Conservation (phyloP, 2,797 vertebrate genomes). For the Acanthurus leucopareius region DNA sequence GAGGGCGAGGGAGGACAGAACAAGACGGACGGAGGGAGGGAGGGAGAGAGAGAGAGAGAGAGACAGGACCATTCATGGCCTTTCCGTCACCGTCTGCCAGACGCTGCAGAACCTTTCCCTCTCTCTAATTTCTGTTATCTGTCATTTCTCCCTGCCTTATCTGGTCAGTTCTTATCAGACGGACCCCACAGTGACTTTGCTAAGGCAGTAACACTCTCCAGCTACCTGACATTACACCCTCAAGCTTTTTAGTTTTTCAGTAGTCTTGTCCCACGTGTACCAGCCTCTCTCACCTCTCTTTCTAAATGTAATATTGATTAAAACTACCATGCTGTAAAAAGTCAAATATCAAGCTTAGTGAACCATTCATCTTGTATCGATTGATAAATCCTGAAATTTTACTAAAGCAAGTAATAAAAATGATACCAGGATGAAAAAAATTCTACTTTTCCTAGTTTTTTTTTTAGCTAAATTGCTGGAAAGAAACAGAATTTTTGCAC, state of each 20-base stretch:
- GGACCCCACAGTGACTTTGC: constrained; percentile 19
- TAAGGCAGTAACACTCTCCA: constrained; percentile 17
- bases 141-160: constrained; percentile 26
- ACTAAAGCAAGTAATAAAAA: background rate
- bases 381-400: background rate
- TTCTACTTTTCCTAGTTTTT: background rate
- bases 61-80: constrained; percentile 42
- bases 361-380: background rate
- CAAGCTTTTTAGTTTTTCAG: background rate
- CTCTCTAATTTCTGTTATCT: constrained; percentile 37
- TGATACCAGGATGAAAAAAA: background rate
- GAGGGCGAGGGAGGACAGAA: constrained; percentile 54
- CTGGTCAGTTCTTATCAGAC: constrained; percentile 40
- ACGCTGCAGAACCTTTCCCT: constrained; percentile 14
- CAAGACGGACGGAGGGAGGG: constrained; percentile 36
- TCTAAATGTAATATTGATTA: background rate
- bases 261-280: background rate
- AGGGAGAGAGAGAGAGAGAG: background rate
- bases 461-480: background rate
- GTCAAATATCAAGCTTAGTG: background rate
- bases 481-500: background rate
- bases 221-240: constrained; percentile 2
- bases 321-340: background rate
- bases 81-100: constrained; percentile 44
- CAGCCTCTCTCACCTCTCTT: background rate